Conservation (phyloP, 2,888 invertebrate genomes). For the Epinotia bilunana region DNA sequence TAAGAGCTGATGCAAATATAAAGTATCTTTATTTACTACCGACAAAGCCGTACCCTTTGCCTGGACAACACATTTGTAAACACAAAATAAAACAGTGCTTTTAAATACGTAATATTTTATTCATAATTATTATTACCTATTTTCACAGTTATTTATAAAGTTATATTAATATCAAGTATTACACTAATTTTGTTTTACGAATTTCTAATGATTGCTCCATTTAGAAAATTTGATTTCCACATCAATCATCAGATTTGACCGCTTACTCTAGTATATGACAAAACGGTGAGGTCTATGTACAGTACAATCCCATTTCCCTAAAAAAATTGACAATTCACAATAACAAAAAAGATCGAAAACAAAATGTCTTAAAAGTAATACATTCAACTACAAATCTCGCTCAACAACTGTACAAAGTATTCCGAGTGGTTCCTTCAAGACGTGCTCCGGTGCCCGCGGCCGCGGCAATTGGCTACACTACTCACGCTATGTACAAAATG, state of each 20-base stretch:
- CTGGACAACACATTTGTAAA: neutral
- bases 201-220: slow-evolving; percentile 83
- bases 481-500: slow-evolving; percentile 75
- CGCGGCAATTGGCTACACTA: slow-evolving; percentile 68
- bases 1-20: neutral
- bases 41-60: neutral
- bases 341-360: slow-evolving; percentile 83
- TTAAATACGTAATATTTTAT: slow-evolving; percentile 85
- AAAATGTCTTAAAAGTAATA: slow-evolving; percentile 78
- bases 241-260: slow-evolving; percentile 79
- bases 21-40: neutral
- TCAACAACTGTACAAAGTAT: slow-evolving; percentile 83
- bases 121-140: slow-evolving; percentile 85
- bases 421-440: slow-evolving; percentile 82
- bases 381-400: slow-evolving; percentile 81
- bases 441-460: slow-evolving; percentile 75
- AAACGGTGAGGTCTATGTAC: slow-evolving; percentile 84
- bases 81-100: slow-evolving; percentile 68
- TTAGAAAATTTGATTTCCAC: slow-evolving; percentile 84
- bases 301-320: slow-evolving; percentile 89
- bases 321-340: slow-evolving; percentile 88
- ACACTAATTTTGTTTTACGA: slow-evolving; percentile 83
- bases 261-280: slow-evolving; percentile 80
- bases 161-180: slow-evolving; percentile 86
- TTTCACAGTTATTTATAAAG: slow-evolving; percentile 86